Evolutionary conservation across 2,113 vertebrate species (phyloP).

Genomic region (Myrmecobius fasciatus): DNA sequence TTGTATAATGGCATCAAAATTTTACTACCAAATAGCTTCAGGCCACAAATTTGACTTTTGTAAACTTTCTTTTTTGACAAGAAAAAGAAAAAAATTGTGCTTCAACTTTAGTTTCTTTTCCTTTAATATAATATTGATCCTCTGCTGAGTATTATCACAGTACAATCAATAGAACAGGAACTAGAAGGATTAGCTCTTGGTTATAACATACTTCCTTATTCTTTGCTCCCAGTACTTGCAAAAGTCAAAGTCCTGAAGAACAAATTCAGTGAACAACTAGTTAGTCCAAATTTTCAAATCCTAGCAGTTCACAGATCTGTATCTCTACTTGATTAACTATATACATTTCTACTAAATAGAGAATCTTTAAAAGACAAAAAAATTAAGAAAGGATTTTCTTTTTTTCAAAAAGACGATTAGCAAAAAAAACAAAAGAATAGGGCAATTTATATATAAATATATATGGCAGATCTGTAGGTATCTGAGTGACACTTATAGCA

Average conservation of each 20-base stretch:
- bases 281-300: conserved; percentile 11
- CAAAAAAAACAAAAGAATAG: not conserved
- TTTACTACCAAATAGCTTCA: conserved; percentile 66
- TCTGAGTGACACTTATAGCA: not conserved
- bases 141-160: not conserved
- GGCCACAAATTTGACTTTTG: conserved; percentile 66
- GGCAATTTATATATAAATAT: not conserved
- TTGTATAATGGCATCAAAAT: conserved; percentile 72
- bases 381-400: not conserved
- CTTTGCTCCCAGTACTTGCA: conserved; percentile 30
- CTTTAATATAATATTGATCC: not conserved
- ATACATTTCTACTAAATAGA: not conserved
- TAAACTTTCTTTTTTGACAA: conserved; percentile 54
- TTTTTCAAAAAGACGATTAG: not conserved
- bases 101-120: conserved; percentile 39
- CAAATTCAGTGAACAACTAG: conserved; percentile 35
- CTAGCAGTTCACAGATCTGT: not conserved
- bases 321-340: not conserved
- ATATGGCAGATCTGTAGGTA: too few species aligned
- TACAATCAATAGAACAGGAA: conserved; percentile 3
- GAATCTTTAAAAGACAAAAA: not conserved
- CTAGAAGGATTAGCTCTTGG: not conserved
- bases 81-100: conserved; percentile 7
- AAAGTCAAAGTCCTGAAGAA: not conserved
- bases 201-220: conserved; percentile 8